Conservation (phyloP, 2,888 invertebrate species). For the Meiosimyza decipiens region DNA sequence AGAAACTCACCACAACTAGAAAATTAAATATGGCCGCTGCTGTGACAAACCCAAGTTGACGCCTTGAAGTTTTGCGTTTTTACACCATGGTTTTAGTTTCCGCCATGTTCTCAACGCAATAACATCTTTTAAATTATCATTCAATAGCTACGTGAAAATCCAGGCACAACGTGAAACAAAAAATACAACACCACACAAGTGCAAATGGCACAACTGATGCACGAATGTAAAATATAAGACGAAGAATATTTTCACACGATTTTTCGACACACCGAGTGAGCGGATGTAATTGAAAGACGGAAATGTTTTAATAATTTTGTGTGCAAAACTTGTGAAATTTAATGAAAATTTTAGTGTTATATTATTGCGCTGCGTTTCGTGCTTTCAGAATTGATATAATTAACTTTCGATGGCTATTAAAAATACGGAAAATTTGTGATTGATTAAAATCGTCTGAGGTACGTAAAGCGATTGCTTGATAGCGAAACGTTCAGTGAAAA, state of each 20-base stretch:
- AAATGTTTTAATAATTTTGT: constrained; percentile 44
- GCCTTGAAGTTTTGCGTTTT: constrained; percentile 33
- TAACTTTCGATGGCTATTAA: constrained; percentile 69
- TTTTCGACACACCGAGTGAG: constrained; percentile 33
- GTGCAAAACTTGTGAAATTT: constrained; percentile 39
- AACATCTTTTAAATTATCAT: constrained; percentile 27
- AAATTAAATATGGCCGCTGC: constrained; percentile 38
- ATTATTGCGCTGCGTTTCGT: constrained; percentile 45
- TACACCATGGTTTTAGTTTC: constrained; percentile 53
- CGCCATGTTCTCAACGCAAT: constrained; percentile 51
- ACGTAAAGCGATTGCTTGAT: constrained; percentile 63
- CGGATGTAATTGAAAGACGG: constrained; percentile 24
- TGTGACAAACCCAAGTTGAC: constrained; percentile 13
- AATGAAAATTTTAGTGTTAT: constrained; percentile 44
- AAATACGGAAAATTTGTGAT: constrained; percentile 74
- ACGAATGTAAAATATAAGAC: constrained; percentile 28
- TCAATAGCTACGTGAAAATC: constrained; percentile 38
- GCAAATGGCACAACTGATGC: constrained; percentile 41
- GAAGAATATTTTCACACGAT: constrained; percentile 37
- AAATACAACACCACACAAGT: constrained; percentile 42
- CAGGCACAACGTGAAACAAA: constrained; percentile 40
- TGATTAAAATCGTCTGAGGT: constrained; percentile 71
- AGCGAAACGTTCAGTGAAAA: not conserved
- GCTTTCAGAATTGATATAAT: constrained; percentile 56
- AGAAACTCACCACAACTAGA: not conserved